Conservation (phyloP, 2,113 vertebrate species). For the Forbesichthys agassizii region DNA sequence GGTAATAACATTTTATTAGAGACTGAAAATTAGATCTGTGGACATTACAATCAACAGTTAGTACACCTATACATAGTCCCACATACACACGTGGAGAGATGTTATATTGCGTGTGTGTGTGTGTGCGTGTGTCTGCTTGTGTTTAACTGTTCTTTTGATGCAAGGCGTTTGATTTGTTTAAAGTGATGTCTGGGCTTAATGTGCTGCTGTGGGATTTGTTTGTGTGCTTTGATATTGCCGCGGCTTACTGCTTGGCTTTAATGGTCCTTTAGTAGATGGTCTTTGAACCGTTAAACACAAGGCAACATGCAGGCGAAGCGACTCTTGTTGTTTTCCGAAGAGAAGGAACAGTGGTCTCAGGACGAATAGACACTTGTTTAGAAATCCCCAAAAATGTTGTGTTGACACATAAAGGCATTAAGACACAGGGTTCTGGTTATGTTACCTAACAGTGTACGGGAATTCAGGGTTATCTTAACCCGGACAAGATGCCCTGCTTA, state of each 20-base stretch:
- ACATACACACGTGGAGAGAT: background rate
- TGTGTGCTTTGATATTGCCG: conserved; percentile 70
- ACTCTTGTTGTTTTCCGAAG: conserved; percentile 33
- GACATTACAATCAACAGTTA: conserved; percentile 53
- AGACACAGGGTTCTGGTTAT: background rate
- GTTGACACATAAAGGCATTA: conserved; percentile 35
- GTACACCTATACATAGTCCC: conserved; percentile 27
- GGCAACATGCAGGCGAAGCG: conserved; percentile 33
- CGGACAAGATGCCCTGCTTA: background rate
- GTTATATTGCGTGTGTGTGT: conserved; percentile 41
- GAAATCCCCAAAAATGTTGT: conserved; percentile 51
- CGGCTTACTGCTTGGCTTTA: conserved; percentile 64
- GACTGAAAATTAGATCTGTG: conserved; percentile 36
- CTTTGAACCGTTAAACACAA: conserved; percentile 65
- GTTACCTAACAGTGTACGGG: background rate
- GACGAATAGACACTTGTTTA: conserved; percentile 41
- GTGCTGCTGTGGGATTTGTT: conserved; percentile 72
- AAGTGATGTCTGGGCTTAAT: conserved; percentile 72
- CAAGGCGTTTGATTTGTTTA: conserved; percentile 70
- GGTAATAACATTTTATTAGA: too few relatives aligned
- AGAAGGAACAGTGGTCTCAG: conserved; percentile 29
- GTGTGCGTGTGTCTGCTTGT: conserved; percentile 52
- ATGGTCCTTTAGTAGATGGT: conserved; percentile 52
- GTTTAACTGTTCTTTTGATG: conserved; percentile 67
- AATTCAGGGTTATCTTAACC: conserved; percentile 33